Base-by-base conservation (phyloP, 1,140 invertebrate species). In the Dolichoris vasculosae region DNA sequence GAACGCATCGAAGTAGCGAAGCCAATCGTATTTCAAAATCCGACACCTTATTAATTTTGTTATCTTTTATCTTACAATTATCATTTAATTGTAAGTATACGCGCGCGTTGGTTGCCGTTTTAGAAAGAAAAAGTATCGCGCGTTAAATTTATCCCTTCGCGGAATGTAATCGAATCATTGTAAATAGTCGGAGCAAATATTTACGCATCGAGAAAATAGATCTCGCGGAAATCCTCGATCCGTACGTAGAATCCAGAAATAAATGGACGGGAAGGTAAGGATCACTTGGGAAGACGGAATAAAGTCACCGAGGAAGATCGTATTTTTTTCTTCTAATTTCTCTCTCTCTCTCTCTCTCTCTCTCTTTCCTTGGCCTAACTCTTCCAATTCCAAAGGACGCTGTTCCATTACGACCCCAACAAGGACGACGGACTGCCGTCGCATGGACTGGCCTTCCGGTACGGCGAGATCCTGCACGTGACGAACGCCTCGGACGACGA, bases 401-500 rank as follows among this genome's bases (percentile, higher is more conserved):
- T 99, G 85, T 99, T 99, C 94, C 98, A 99, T 92, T 99, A 99
- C 93, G 99, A 99, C 93, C 98, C 99, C 3, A 96, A 97, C 87
- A 97, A 98, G 93, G 99, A 99, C 92, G 98, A 99, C 91, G 99
- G 98, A 32, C 93, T 99, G 88, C 99, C 99, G 2, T 98, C 97
- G 86, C 95, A 98, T 89, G 99, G 99, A 82, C 94, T 99, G 85
- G 96, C 97, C 23, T 99, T 99, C 93, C 95, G 96, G 88, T 99
- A 99, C 92, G 99, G 99, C 17, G 99, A 99, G 91, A 99, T 99
- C 88, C 94, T 99, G 78, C 98, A 99, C 93, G 99, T 99, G 77
- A 99, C 98, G 48, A 99, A 99, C 93, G 98, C 99, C 75, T 98
- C 97, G 86, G 99, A 99, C 93, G 99, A 99, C 92, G 98, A 99